Evolutionary conservation across 2,113 vertebrate genomes (phyloP).

Genomic region (Stomatorhinus ivindoensis): DNA sequence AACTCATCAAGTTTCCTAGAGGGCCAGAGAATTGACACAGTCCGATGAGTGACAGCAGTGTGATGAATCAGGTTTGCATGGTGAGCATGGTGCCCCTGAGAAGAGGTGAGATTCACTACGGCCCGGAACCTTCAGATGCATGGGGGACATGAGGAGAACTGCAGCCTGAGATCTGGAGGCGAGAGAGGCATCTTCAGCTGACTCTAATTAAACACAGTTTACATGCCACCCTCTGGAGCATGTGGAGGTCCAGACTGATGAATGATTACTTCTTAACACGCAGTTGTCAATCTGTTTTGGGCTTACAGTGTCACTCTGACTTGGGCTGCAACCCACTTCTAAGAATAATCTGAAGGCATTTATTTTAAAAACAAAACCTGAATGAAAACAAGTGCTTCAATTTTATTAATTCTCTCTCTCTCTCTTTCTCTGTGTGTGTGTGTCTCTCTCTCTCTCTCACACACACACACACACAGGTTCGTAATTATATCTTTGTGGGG

Average conservation of each 20-base stretch:
- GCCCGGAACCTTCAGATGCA: background rate
- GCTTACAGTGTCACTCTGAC: background rate
- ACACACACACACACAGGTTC: background rate
- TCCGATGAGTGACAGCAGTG: background rate
- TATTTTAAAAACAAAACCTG: background rate
- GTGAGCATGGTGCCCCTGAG: background rate
- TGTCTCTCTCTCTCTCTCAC: background rate
- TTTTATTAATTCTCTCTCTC: background rate
- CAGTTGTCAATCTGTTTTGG: background rate
- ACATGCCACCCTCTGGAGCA: background rate
- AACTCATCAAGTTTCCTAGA: conserved; percentile 1
- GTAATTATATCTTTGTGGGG: too few species aligned
- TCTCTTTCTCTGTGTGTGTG: background rate
- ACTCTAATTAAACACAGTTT: conserved; percentile 11
- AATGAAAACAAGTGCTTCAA: background rate
- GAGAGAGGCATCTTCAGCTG: background rate
- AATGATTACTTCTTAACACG: background rate
- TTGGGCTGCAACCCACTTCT: background rate
- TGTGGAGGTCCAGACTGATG: background rate
- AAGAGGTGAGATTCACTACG: background rate
- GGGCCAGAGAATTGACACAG: background rate
- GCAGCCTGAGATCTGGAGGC: background rate
- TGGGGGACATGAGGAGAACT: background rate
- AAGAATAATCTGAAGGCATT: background rate
- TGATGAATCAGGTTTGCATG: background rate